Conservation (phyloP, 2,113 vertebrate species). For the Aythya baeri region DNA sequence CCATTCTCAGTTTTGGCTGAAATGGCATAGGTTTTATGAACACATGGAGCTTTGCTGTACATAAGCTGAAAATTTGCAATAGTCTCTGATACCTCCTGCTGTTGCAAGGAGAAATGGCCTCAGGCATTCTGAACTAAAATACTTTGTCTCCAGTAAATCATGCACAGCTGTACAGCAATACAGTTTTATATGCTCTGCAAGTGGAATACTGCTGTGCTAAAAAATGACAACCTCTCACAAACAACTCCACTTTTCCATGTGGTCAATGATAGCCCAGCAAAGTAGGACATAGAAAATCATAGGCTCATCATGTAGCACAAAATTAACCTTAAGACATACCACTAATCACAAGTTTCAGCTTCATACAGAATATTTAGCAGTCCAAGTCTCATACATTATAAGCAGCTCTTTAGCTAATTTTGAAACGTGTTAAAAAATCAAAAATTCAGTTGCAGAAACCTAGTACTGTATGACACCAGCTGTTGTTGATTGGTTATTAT, state of each 20-base stretch:
- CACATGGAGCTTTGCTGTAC: neutral
- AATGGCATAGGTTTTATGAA: neutral
- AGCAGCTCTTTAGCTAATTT: neutral
- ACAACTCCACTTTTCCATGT: neutral
- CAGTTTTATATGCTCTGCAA: neutral
- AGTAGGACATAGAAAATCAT: neutral
- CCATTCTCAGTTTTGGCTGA: neutral
- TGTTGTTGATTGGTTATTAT: neutral
- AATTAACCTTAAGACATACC: neutral
- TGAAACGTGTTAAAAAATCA: neutral
- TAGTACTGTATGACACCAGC: neutral
- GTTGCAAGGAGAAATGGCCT: neutral
- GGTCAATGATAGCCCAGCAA: neutral
- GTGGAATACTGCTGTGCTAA: neutral
- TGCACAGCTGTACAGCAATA: neutral
- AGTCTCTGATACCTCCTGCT: neutral
- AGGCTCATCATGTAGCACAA: neutral
- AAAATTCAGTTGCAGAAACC: neutral
- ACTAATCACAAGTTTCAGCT: neutral
- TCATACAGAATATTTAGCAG: neutral
- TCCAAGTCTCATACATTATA: neutral
- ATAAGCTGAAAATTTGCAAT: neutral
- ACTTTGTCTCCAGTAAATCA: neutral
- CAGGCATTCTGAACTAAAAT: neutral
- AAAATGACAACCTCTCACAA: neutral